Evolutionary conservation across 2,888 invertebrate species (phyloP), one percentile per base, ranked within the genome.

Genomic region (Tetragnatha montana): DNA sequence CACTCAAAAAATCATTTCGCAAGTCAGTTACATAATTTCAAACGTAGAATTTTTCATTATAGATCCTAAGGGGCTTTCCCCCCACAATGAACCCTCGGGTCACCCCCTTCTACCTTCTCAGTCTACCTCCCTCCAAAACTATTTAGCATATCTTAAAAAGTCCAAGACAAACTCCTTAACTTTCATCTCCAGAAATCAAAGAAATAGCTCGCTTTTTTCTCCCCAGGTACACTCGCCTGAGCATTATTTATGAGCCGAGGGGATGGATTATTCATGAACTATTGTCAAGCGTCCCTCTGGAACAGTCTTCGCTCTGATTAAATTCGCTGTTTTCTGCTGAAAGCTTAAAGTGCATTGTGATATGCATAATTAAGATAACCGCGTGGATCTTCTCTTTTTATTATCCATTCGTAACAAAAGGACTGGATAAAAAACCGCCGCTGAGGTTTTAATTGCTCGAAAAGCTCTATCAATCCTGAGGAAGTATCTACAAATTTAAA

Each of bases 221-320:
- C 60, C 60, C 60, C 2, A 10, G 10, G 19, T n/a, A 69, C 69
- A 8, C 47, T 47, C 71, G 10, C 51, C 10, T 35, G 17, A 76
- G 50, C 14, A 60, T 84, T 84, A 69, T 76, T 69, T 75, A 50
- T 69, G 70, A 81, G 70, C 19, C 49, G 22, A 21, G 12, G 4
- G 49, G 49, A 76, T 84, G 75, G 68, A 84, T 85, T 78, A 85
- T 85, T 78, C 79, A 70, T 78, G 49, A 51, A 35, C 50, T 76
- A 79, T 85, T 85, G 85, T 78, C 50, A 85, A 35, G 35, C 71
- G 50, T 22, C 76, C 69, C 12, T 71, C 71, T 10, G 49, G 21
- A 49, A 22, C 17, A n/a, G 35, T 21, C 17, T 19, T 17, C 19
- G 35, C 22, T n/a, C 60, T 22, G 22, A 60, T 73, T 73, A 50